These are phyloP conservation scores for Chrysopilus asiliformis DNA, from an alignment of 2,888 invertebrate genomes.

Conservation along the genomic window DNA sequence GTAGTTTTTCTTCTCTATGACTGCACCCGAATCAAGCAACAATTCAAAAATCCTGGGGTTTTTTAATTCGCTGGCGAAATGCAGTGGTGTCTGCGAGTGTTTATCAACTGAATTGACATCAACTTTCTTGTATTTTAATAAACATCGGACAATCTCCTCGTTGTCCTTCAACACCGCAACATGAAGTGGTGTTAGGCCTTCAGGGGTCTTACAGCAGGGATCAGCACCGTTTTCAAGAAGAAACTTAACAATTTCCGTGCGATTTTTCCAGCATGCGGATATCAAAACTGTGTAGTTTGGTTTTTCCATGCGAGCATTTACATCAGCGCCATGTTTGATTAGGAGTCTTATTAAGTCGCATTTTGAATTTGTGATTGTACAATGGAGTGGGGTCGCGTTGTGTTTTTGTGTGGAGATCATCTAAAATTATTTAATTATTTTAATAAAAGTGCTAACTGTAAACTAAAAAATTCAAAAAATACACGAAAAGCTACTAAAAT, in stretches of 20 bases:
- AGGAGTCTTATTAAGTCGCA: conserved; percentile 1
- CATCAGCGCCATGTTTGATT: conserved; percentile 7
- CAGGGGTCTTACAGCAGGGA: not conserved
- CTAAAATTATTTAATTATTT: too few relatives aligned
- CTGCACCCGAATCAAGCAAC: too few relatives aligned
- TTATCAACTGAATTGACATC: not conserved
- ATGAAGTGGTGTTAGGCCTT: conserved; percentile 10
- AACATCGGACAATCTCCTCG: not conserved
- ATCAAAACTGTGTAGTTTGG: conserved; percentile 1
- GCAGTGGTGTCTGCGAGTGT: not conserved
- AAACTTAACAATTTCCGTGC: not conserved
- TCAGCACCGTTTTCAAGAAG: not conserved
- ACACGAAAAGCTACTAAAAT: too few relatives aligned
- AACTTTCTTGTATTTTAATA: not conserved
- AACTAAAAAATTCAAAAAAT: too few relatives aligned
- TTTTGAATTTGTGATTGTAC: not conserved
- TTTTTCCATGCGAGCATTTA: conserved; percentile 5
- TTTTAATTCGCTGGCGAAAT: not conserved
- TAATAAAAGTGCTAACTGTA: too few relatives aligned
- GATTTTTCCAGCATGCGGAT: not conserved
- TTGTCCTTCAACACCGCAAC: conserved; percentile 4
- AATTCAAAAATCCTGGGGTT: not conserved
- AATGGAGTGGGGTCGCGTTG: conserved; percentile 5
- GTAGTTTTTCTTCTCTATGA: too few relatives aligned
- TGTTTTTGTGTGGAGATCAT: too few relatives aligned